Conservation (phyloP, 2,888 invertebrate genomes). For the Tanytarsus gracilentus region DNA sequence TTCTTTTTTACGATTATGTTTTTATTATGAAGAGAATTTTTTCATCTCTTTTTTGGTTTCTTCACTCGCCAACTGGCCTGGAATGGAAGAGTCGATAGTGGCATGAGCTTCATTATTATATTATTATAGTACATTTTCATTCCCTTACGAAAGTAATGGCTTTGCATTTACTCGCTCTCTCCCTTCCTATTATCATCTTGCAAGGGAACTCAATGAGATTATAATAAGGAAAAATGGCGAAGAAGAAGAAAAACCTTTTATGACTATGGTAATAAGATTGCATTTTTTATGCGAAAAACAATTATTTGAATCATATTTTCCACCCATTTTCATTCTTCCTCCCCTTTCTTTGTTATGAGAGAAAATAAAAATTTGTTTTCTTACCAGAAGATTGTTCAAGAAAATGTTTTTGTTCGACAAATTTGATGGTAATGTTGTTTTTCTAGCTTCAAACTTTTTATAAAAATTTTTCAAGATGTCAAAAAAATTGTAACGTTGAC, state of each 20-base stretch:
- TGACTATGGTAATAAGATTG: constrained; percentile 24
- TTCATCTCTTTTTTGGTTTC: background rate
- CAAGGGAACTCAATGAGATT: too few relatives aligned
- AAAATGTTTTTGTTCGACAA: too few relatives aligned
- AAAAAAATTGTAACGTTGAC: too few relatives aligned
- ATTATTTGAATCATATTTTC: constrained; percentile 18
- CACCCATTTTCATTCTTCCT: background rate
- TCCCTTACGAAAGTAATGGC: constrained; percentile 8
- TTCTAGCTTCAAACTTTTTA: too few relatives aligned
- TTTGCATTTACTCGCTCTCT: background rate
- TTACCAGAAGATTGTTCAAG: too few relatives aligned
- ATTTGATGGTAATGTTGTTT: too few relatives aligned
- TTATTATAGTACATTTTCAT: constrained; percentile 18
- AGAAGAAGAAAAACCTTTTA: constrained; percentile 18
- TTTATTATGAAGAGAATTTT: constrained; percentile 23
- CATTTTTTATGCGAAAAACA: constrained; percentile 17
- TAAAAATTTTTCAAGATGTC: too few relatives aligned
- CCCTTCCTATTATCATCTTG: background rate
- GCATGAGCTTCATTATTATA: constrained; percentile 15
- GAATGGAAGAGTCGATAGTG: background rate
- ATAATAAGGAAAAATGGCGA: background rate
- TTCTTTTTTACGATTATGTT: constrained; percentile 24
- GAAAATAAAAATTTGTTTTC: constrained; percentile 8
- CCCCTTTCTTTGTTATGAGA: constrained; percentile 5
- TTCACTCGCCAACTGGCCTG: constrained; percentile 15